Percentiles rank a stretch among this genome's conserved stretches.
Evolutionary conservation across 1,140 invertebrate species (phyloP).

Genomic region (Drosophila repletoides): DNA sequence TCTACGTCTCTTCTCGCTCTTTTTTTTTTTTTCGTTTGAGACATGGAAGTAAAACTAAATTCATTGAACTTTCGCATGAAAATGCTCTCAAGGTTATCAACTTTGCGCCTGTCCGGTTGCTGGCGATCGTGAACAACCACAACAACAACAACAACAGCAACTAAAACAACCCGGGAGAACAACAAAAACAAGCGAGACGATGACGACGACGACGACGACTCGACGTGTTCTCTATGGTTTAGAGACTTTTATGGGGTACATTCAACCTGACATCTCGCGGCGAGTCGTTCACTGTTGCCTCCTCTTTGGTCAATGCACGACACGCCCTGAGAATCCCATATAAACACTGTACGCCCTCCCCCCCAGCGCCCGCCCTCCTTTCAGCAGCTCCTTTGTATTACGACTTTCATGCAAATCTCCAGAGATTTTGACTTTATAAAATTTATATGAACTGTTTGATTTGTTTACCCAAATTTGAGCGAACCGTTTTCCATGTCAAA

Average conservation of each 20-base stretch:
- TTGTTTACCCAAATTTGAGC: no score
- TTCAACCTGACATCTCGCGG: slow-evolving; percentile 55
- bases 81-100: slow-evolving; percentile 82
- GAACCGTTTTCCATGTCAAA: no score
- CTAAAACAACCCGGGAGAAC: no score
- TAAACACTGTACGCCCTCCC: background rate
- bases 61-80: slow-evolving; percentile 82
- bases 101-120: slow-evolving; percentile 76
- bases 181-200: background rate
- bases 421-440: no score
- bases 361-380: background rate
- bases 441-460: no score
- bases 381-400: background rate
- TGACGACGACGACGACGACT: slow-evolving; percentile 7
- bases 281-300: slow-evolving; percentile 42
- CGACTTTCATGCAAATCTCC: background rate
- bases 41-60: slow-evolving; percentile 82
- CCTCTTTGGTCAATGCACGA: slow-evolving; percentile 34
- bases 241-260: slow-evolving; percentile 56
- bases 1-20: slow-evolving; percentile 2
- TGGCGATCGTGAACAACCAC: slow-evolving; percentile 40
- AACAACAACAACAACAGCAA: slow-evolving; percentile 29
- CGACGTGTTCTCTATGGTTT: slow-evolving; percentile 70
- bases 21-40: slow-evolving; percentile 37
- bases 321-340: slow-evolving; percentile 12